phyloP scores from a whole-genome alignment of 2,113 vertebrate genomes.

The Setophaga kirtlandii region DNA sequence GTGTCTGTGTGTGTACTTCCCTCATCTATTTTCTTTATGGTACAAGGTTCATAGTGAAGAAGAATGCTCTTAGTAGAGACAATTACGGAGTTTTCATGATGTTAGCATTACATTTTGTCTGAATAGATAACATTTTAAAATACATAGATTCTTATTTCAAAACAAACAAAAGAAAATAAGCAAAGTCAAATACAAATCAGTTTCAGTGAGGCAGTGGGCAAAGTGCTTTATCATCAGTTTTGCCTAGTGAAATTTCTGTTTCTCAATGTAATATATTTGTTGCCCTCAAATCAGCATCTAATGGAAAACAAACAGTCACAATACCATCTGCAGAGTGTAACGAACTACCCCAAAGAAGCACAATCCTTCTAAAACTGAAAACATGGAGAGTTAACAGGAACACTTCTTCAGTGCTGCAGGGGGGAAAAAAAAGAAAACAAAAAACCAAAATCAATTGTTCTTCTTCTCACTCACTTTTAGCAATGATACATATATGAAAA shows the following conservation, averaged over 20 bases:
- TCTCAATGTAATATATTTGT: background rate
- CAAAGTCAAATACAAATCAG: background rate
- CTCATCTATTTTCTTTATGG: background rate
- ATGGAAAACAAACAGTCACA: constrained; percentile 17
- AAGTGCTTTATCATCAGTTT: background rate
- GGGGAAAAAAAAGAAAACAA: accelerated
- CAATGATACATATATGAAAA: background rate
- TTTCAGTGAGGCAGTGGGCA: background rate
- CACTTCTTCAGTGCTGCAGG: background rate
- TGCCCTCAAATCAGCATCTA: background rate
- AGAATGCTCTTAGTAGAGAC: background rate
- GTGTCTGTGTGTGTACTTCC: background rate
- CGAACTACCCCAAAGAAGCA: background rate
- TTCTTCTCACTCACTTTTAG: background rate
- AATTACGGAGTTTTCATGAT: background rate
- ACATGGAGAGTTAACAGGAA: background rate
- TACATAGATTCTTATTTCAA: background rate
- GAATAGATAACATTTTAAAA: background rate
- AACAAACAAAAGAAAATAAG: background rate
- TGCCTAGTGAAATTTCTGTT: background rate
- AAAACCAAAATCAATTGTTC: background rate
- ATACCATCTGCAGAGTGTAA: background rate
- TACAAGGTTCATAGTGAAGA: background rate
- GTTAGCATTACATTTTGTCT: background rate
- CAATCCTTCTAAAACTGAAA: background rate